Evolutionary conservation across 1,140 invertebrate species (phyloP).

Genomic region (Drosophila ambigua): DNA sequence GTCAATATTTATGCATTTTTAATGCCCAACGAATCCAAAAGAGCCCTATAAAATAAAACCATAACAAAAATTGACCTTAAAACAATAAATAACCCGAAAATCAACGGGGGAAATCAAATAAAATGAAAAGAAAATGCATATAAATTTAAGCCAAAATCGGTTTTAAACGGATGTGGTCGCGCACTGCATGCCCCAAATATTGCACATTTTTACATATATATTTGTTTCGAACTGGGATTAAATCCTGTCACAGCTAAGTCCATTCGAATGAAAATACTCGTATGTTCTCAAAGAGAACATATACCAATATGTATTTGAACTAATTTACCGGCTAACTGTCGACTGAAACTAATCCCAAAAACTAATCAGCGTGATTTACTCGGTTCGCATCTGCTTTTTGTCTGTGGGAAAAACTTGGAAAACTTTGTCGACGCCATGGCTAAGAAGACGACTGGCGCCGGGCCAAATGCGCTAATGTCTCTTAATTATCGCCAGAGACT

Average conservation of each 20-base stretch:
- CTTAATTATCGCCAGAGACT: constrained; percentile 43
- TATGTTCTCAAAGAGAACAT: too few species aligned
- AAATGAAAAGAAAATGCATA: constrained; percentile 11
- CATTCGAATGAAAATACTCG: constrained; percentile 11
- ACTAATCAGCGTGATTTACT: too few species aligned
- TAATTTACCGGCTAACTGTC: too few species aligned
- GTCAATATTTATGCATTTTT: constrained; percentile 60
- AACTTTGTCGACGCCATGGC: constrained; percentile 34
- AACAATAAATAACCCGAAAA: constrained; percentile 43
- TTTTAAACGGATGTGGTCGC: constrained; percentile 52
- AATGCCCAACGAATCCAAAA: constrained; percentile 29
- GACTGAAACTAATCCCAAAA: too few species aligned
- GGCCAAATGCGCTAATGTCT: constrained; percentile 44
- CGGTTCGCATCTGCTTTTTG: constrained; percentile 4
- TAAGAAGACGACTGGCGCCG: constrained; percentile 31
- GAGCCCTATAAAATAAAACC: neutral
- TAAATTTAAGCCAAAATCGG: constrained; percentile 23
- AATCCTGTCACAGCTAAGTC: constrained; percentile 30
- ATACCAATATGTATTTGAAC: neutral
- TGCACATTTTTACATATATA: constrained; percentile 51
- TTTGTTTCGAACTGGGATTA: constrained; percentile 47
- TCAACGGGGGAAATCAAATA: constrained; percentile 9
- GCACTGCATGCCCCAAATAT: constrained; percentile 48
- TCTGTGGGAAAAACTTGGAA: constrained; percentile 6
- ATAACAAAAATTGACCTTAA: constrained; percentile 1